These are phyloP conservation scores for Xiphorhynchus elegans DNA, from an alignment of 2,113 vertebrate genomes.

Conservation along the genomic window DNA sequence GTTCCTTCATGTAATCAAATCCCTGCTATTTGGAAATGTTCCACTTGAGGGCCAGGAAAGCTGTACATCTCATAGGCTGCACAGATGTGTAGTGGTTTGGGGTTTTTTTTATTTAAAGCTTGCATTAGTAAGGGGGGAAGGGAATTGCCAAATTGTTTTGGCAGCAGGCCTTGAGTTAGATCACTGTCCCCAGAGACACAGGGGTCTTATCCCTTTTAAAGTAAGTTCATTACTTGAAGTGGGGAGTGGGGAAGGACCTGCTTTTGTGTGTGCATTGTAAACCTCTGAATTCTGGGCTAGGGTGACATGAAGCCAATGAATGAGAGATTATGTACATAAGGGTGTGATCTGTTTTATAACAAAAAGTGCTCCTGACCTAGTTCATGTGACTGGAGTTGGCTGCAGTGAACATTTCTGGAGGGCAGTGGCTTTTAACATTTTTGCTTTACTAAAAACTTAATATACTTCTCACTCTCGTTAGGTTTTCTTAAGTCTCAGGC, in stretches of 20 bases:
- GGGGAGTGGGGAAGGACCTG: background rate
- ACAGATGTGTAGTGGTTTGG: background rate
- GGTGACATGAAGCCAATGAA: background rate
- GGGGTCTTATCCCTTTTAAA: background rate
- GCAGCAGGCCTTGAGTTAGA: slow-evolving; percentile 19
- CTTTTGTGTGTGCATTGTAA: background rate
- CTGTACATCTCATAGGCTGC: background rate
- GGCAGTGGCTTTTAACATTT: background rate
- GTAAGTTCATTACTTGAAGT: background rate
- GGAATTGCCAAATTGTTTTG: background rate
- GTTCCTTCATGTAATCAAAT: background rate
- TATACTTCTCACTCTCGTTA: background rate
- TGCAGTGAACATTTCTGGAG: background rate
- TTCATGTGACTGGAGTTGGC: background rate
- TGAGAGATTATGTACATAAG: background rate
- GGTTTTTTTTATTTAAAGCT: background rate
- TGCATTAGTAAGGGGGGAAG: background rate
- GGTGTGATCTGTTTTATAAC: slow-evolving; percentile 28
- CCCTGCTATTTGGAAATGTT: background rate
- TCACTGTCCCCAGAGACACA: slow-evolving; percentile 21
- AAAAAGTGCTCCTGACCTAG: background rate
- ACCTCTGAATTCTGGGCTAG: background rate
- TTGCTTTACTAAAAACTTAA: background rate
- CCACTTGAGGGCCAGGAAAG: background rate
- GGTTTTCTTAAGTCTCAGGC: background rate